Conservation (phyloP, 2,113 vertebrate species). For the Cololabis saira region DNA sequence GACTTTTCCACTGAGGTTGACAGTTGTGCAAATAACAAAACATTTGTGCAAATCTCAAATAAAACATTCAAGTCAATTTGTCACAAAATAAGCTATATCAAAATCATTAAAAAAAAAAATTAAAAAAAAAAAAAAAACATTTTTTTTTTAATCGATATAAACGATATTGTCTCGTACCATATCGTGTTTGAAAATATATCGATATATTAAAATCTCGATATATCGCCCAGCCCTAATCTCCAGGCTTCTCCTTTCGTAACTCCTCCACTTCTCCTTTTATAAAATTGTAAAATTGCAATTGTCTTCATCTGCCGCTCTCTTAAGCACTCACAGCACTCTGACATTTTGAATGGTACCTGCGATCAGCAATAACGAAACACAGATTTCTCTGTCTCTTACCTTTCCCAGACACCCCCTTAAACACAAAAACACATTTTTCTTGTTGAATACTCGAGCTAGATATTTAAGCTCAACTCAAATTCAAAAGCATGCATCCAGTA, state of each 20-base stretch:
- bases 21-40: no score
- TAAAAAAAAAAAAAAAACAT: no score
- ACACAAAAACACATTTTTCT: conserved; percentile 10
- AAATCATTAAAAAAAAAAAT: no score
- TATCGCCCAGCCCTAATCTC: no score
- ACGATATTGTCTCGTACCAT: no score
- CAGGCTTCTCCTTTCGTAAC: neutral
- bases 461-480: conserved; percentile 3
- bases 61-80: no score
- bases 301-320: conserved; percentile 34
- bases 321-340: conserved; percentile 42
- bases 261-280: conserved; percentile 1
- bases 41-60: no score
- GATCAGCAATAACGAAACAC: conserved; percentile 53
- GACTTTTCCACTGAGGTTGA: no score
- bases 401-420: conserved; percentile 1
- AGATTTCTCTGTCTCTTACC: conserved; percentile 14
- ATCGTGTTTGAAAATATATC: no score
- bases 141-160: no score
- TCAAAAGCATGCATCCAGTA: conserved; percentile 8
- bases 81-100: no score
- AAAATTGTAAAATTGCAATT: conserved; percentile 7
- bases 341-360: conserved; percentile 55
- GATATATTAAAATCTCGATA: no score
- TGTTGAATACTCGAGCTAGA: neutral